These are phyloP conservation scores for Drosophila acutilabella DNA, from an alignment of 2,888 invertebrate genomes.

Conservation along the genomic window DNA sequence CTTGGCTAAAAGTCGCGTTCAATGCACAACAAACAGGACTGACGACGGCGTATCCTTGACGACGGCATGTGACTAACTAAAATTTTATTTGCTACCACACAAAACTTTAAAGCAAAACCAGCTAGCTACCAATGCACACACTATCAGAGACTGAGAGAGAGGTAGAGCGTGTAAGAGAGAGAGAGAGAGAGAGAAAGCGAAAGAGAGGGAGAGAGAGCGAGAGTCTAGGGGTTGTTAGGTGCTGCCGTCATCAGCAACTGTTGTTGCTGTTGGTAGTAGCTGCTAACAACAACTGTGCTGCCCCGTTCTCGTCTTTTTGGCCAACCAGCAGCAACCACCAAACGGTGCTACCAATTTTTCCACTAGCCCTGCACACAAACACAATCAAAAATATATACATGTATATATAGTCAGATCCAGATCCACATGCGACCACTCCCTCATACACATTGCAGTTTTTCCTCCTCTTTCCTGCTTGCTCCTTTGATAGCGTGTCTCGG, in stretches of 20 bases:
- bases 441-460: slow-evolving; percentile 57
- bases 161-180: slow-evolving; percentile 11
- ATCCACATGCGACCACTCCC: slow-evolving; percentile 70
- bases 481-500: slow-evolving; percentile 57
- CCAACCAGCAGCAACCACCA: slow-evolving; percentile 77
- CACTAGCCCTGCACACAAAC: slow-evolving; percentile 52
- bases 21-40: slow-evolving; percentile 68
- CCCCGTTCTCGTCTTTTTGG: slow-evolving; percentile 58
- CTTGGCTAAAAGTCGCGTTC: slow-evolving; percentile 39
- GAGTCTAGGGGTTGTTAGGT: slow-evolving; percentile 51
- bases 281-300: slow-evolving; percentile 48
- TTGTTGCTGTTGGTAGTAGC: slow-evolving; percentile 22
- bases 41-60: slow-evolving; percentile 84
- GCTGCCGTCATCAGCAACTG: slow-evolving; percentile 54
- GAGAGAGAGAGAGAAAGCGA: slow-evolving; percentile 18
- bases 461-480: slow-evolving; percentile 14
- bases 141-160: slow-evolving; percentile 16
- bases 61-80: slow-evolving; percentile 85
- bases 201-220: slow-evolving; percentile 27
- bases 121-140: slow-evolving; percentile 46
- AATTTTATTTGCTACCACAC: slow-evolving; percentile 84
- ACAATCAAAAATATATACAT: background rate
- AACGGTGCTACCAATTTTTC: slow-evolving; percentile 66
- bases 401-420: slow-evolving; percentile 12
- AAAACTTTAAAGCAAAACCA: slow-evolving; percentile 78